A percentile compares a stretch with the other conserved stretches of the same genome.
These are phyloP conservation scores for Heteronetta atricapilla DNA, from an alignment of 2,113 vertebrate species.

Conservation along the genomic window DNA sequence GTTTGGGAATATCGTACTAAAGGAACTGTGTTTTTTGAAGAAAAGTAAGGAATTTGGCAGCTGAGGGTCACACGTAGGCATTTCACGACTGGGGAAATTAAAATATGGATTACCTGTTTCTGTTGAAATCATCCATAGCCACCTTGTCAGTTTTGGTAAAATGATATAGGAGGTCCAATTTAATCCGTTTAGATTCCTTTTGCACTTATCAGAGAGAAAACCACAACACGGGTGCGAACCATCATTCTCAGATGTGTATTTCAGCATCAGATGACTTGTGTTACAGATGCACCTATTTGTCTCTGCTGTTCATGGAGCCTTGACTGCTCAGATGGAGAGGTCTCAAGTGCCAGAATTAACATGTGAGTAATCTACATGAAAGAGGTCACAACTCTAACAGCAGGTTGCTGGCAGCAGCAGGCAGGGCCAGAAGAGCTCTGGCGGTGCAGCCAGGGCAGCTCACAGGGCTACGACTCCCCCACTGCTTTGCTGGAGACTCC, in stretches of 20 bases:
- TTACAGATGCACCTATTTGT: not conserved
- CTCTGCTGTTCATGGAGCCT: not conserved
- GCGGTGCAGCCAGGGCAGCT: not conserved
- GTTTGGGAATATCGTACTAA: not conserved
- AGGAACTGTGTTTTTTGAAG: not conserved
- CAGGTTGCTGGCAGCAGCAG: not conserved
- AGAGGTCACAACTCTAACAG: not conserved
- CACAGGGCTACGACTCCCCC: not conserved
- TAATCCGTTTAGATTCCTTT: not conserved
- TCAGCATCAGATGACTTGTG: not conserved
- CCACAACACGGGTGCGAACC: not conserved
- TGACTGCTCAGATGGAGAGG: not conserved
- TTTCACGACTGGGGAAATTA: not conserved
- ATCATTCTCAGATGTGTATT: fast-evolving
- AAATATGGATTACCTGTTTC: not conserved
- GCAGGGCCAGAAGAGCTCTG: not conserved
- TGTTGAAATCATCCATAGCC: not conserved
- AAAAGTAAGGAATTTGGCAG: not conserved
- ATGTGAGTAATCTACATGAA: not conserved
- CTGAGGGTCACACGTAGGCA: not conserved
- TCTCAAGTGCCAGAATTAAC: not conserved
- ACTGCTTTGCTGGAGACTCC: not conserved
- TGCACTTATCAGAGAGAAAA: not conserved
- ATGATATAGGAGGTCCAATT: not conserved
- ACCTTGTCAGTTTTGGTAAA: not conserved